Evolutionary conservation across 2,797 vertebrate genomes (phyloP).

Genomic region (Myotis planiceps): DNA sequence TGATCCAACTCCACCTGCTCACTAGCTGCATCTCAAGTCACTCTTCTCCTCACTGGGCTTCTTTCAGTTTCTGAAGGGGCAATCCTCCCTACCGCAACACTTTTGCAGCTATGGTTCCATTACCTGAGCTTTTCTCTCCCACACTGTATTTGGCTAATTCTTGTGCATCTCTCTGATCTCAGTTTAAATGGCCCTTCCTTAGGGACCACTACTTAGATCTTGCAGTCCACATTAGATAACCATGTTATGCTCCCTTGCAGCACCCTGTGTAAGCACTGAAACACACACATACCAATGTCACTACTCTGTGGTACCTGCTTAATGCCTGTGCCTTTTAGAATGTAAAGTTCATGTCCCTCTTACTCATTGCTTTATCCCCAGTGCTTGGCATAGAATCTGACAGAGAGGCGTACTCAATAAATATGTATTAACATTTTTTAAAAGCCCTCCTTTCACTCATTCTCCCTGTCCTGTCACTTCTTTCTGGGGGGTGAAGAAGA

Average conservation of each 20-base stretch:
- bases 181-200: background rate
- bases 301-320: background rate
- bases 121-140: background rate
- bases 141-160: background rate
- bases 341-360: background rate
- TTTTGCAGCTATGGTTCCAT: background rate
- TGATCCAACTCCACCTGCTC: background rate
- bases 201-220: background rate
- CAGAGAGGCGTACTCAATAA: background rate
- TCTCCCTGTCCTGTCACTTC: conserved; percentile 21
- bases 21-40: background rate
- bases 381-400: background rate
- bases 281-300: background rate
- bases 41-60: background rate
- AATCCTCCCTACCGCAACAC: background rate
- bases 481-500: conserved; percentile 5
- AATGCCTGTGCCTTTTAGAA: background rate
- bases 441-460: background rate
- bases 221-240: background rate
- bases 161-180: background rate
- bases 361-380: conserved; percentile 8
- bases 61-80: background rate
- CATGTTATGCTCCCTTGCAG: background rate
- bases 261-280: background rate
- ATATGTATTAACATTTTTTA: background rate